phyloP scores from a whole-genome alignment of 1,140 invertebrate genomes.

The Cardiocondyla obscurior region DNA sequence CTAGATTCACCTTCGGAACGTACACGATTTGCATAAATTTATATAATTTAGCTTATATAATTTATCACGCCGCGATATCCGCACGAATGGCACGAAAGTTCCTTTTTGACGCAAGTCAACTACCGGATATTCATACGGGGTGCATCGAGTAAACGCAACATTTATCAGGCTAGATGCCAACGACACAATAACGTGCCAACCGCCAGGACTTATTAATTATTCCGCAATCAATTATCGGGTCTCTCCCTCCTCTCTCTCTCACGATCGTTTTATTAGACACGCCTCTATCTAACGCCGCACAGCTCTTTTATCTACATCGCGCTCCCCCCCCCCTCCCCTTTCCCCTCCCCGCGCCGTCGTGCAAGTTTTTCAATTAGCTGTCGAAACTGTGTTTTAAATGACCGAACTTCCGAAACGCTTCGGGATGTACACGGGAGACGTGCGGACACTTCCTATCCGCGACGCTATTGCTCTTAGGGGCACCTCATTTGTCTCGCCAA shows the following conservation, averaged over 20 bases:
- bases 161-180: not conserved
- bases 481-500: slow-evolving; percentile 46
- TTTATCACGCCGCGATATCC: not conserved
- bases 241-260: not conserved
- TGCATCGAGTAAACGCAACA: not conserved
- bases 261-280: not conserved
- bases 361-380: slow-evolving; percentile 46
- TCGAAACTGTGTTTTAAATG: slow-evolving; percentile 28
- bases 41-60: not conserved
- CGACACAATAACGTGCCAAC: not conserved
- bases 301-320: not conserved
- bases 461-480: slow-evolving; percentile 3
- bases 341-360: not conserved
- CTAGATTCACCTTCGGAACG: not conserved
- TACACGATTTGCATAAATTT: not conserved
- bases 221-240: not conserved
- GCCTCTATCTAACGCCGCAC: not conserved
- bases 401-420: slow-evolving; percentile 17
- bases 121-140: not conserved
- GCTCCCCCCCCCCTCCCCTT: too few relatives aligned
- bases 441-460: slow-evolving; percentile 19
- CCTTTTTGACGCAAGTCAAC: not conserved
- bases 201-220: slow-evolving; percentile 1
- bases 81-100: not conserved
- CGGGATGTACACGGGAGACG: not conserved